A percentile compares a stretch with the other conserved stretches of the same genome.
Conservation (phyloP, 2,113 vertebrate genomes). For the Indri indri region DNA sequence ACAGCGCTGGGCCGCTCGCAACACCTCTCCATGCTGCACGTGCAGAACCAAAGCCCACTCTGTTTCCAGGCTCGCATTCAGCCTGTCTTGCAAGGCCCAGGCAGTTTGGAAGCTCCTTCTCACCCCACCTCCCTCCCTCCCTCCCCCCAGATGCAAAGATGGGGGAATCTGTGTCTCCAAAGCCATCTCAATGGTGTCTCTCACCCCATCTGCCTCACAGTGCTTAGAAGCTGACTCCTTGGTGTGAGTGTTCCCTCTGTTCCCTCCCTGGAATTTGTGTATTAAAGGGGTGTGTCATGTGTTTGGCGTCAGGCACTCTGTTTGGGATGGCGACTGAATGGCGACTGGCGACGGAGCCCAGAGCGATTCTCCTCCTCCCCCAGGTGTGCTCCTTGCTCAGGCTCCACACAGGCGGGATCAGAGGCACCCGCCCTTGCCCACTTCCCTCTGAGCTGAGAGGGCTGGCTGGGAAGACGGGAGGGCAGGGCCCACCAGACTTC, state of each 20-base stretch:
- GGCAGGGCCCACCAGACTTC: neutral
- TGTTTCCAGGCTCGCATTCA: neutral
- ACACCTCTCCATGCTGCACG: neutral
- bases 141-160: neutral
- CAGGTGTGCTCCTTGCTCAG: neutral
- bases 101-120: neutral
- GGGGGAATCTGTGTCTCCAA: neutral
- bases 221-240: conserved; percentile 29
- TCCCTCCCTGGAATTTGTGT: conserved; percentile 46
- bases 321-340: neutral
- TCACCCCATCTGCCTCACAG: neutral
- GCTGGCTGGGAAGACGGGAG: neutral
- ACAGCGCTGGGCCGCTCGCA: neutral
- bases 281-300: conserved; percentile 79
- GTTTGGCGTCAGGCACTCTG: conserved; percentile 34
- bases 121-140: neutral
- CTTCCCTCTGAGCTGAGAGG: neutral
- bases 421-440: neutral
- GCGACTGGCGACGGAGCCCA: neutral
- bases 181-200: neutral
- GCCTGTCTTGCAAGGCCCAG: neutral
- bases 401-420: neutral
- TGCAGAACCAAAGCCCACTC: neutral
- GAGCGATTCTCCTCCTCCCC: neutral
- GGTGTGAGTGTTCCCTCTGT: neutral